Evolutionary conservation across 2,113 vertebrate species (phyloP), one percentile per base, ranked within the genome.

Genomic region (Lagopus leucura): DNA sequence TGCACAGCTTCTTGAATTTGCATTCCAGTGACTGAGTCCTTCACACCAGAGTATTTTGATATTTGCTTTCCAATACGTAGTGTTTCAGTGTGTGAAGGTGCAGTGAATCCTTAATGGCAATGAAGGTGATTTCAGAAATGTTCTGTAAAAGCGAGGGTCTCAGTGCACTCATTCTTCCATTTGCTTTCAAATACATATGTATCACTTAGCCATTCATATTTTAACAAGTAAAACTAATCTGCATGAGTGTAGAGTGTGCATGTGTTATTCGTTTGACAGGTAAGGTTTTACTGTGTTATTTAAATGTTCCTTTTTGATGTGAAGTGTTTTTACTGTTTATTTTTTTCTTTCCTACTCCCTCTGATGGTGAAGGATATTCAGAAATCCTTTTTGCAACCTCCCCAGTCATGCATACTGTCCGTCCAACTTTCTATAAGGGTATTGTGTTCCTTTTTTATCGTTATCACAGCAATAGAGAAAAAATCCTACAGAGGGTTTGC

Each of bases 291-390:
- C 28, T 95, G 55, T 87, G 52, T 43, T 97, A 65, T 94, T 94
- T 83, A 77, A 92, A 81, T 73, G 64, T 90, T 78, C 54, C 52
- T 90, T 96, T 93, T 89, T 61, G 83, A 96, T 94, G 32, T 75
- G 74, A 95, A 89, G 67, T 96, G 73, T 40, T 97, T 92, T 96
- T 92, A 88, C n/a, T 97, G 88, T 91, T 82, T 96, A 97, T 85
- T 88, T 89, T 54, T 97, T 94, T 93, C 93, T 97, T 91, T 94
- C 89, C 93, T 93, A 95, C 92, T 98, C 80, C 97, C 96, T 97
- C 89, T 97, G 96, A 96, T 98, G 95, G 93, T 98, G 95, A 98
- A 98, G 97, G 96, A 96, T 96, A 97, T 96, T 98, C 98, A 96
- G 97, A 97, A 95, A 96, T 97, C 97, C 96, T 95, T 97, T 98